A percentile compares a stretch with the other conserved stretches of the same genome.
Evolutionary conservation across 2,113 vertebrate genomes (phyloP).

Genomic region (Orientallactaga bullata): DNA sequence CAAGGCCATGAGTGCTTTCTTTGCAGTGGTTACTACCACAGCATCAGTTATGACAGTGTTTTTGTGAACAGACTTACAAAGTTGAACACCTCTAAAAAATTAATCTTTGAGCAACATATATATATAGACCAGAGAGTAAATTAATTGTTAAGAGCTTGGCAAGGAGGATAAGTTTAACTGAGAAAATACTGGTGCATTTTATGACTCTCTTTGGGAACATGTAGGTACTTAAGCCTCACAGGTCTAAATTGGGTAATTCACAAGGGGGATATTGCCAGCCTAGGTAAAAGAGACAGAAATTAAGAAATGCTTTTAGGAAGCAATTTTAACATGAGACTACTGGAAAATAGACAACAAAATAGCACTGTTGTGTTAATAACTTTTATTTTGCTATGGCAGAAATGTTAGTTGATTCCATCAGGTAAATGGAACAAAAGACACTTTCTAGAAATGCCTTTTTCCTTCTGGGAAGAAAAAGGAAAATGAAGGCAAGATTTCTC

Average conservation of each 20-base stretch:
- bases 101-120: constrained; percentile 49
- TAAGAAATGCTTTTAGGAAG: constrained; percentile 64
- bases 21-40: background rate
- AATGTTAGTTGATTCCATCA: constrained; percentile 45
- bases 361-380: constrained; percentile 49
- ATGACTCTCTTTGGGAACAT: constrained; percentile 46
- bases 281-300: constrained; percentile 63
- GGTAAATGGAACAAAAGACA: constrained; percentile 33
- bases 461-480: constrained; percentile 43
- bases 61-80: background rate
- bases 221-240: constrained; percentile 51
- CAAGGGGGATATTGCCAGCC: constrained; percentile 57
- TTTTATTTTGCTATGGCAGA: constrained; percentile 57
- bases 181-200: constrained; percentile 57
- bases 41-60: background rate
- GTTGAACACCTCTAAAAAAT: constrained; percentile 35
- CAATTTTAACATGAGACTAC: constrained; percentile 46
- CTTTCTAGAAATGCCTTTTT: constrained; percentile 64
- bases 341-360: constrained; percentile 49
- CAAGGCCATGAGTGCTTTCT: background rate
- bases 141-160: constrained; percentile 46
- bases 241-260: constrained; percentile 65
- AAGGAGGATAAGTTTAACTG: constrained; percentile 33
- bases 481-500: background rate
- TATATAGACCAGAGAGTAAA: background rate